Evolutionary conservation across 2,113 vertebrate species (phyloP).

Genomic region (Prolemur simus): DNA sequence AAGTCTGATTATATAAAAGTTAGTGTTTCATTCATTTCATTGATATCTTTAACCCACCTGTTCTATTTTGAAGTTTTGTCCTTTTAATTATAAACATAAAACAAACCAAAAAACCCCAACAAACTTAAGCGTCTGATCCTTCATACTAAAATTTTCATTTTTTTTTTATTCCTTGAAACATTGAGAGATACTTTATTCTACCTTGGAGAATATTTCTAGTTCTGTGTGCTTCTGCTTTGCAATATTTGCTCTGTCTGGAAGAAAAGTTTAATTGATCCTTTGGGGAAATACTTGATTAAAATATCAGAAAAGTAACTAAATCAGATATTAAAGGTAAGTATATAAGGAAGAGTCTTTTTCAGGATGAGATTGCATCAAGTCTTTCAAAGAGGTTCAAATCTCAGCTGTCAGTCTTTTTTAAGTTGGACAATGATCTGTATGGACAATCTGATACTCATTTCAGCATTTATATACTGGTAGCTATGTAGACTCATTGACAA

Average conservation of each 20-base stretch:
- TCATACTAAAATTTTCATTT: neutral
- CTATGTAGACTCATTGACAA: neutral
- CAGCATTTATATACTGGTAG: neutral
- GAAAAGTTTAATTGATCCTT: constrained; percentile 5
- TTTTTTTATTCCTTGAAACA: constrained; percentile 25
- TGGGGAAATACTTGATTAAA: constrained; percentile 37
- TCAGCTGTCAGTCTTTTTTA: neutral
- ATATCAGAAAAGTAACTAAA: constrained; percentile 27
- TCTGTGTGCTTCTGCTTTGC: neutral
- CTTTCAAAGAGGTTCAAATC: neutral
- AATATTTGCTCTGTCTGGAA: neutral
- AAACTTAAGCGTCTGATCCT: neutral
- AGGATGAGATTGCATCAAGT: neutral
- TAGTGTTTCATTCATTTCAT: constrained; percentile 18
- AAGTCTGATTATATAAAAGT: neutral
- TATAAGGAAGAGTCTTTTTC: neutral
- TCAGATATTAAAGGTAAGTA: neutral
- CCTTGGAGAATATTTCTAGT: constrained; percentile 9
- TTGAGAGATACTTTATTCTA: neutral
- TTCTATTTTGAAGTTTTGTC: neutral
- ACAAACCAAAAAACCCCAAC: neutral
- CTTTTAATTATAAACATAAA: constrained; percentile 7
- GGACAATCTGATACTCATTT: neutral
- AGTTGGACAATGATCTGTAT: neutral
- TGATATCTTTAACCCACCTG: constrained; percentile 10